Base-by-base conservation (phyloP, 1,140 invertebrate genomes). In the Euwallacea fornicatus region DNA sequence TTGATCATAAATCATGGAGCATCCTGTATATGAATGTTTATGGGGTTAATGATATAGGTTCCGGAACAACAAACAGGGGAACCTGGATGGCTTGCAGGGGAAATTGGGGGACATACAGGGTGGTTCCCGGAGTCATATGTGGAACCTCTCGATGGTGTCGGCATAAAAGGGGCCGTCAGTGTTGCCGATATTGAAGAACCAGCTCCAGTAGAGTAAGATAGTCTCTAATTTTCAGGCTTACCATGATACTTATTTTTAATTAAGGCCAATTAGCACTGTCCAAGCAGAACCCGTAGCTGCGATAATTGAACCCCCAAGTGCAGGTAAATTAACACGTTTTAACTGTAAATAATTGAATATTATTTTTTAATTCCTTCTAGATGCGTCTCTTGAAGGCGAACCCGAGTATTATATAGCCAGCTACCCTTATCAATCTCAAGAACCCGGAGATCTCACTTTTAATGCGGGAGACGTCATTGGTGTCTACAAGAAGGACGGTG, bases 61-160 rank as follows among this genome's bases (percentile, higher is more conserved):
- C 91, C 94, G 41, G 83, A 90, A 42, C 90, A 91, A 67, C 92
- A 96, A 82, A 91, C 90, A 77, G 92, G 93, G 0, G 97, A 99
- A 80, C 95, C 96, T 8, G 97, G 97, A n/a, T 99, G 98, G 98
- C 85, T 96, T 73, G 93, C 94, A 73, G 98, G 98, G 6, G 93
- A 95, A 79, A 88, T 95, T 42, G 86, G 92, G 78, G 93, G 93
- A 16, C 88, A 92, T 72, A 91, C 89, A 7, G 97, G 97, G n/a
- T 98, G 96, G 95, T 99, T 99, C 84, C 97, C 98, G 4, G 94
- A 98, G 82, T 94, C 94, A 6, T 99, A 98, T 82, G 96, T 96
- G 10, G 94, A 98, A 79, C 88, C 89, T 42, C 81, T 95, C n/a
- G 88, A 89, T 73, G 81, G 74, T 58, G 74, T 73, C 6, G 77